A percentile compares a stretch with the other conserved stretches of the same genome.
Conservation (phyloP, 2,113 vertebrate species). For the Miniopterus natalensis region DNA sequence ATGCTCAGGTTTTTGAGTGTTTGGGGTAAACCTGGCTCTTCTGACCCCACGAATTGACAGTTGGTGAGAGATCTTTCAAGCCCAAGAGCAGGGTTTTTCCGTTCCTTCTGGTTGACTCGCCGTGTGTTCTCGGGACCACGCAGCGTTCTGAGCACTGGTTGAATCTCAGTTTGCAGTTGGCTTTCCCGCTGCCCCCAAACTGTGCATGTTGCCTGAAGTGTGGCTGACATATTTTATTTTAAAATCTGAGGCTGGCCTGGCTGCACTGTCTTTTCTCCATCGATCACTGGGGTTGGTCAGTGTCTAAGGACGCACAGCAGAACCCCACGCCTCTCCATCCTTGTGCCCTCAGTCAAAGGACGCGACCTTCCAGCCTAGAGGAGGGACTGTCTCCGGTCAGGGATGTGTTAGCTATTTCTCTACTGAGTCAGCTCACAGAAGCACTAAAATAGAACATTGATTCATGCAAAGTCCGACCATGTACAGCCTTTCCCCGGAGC, state of each 20-base stretch:
- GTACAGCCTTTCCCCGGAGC: accelerated
- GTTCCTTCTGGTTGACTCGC: accelerated
- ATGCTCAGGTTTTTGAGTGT: background rate
- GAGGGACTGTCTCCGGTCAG: background rate
- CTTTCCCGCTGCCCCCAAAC: too few relatives aligned
- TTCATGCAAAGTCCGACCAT: background rate
- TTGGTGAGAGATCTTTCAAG: background rate
- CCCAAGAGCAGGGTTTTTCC: too few relatives aligned
- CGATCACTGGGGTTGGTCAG: background rate
- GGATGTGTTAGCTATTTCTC: background rate
- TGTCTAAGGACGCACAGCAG: background rate
- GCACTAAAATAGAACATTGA: background rate
- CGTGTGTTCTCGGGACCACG: too few relatives aligned
- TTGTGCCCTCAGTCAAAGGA: background rate
- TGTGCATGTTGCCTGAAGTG: background rate
- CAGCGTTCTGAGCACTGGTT: accelerated
- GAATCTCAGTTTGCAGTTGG: background rate
- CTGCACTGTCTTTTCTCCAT: background rate
- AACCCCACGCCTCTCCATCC: background rate
- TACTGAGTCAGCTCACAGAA: background rate
- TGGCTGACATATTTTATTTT: background rate
- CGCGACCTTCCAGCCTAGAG: background rate
- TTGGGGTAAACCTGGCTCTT: background rate
- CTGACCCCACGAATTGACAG: background rate
- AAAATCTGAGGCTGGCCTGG: background rate